Evolutionary conservation across 2,888 invertebrate species (phyloP).

Genomic region (Poecilobothrus nobilitatus): DNA sequence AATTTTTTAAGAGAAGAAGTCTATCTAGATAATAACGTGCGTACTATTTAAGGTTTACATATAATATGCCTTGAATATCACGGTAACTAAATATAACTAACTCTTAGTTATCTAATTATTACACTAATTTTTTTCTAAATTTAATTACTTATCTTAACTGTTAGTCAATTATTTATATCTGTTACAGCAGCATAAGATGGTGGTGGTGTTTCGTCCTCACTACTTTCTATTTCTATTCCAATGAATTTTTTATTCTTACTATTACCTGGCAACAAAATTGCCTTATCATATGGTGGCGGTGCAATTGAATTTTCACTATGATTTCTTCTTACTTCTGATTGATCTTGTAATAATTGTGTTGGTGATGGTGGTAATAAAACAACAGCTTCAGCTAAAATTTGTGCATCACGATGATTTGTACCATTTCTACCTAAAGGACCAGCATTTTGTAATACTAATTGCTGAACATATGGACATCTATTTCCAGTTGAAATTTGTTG

Average conservation of each 20-base stretch:
- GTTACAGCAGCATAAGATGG: background rate
- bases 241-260: background rate
- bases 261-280: background rate
- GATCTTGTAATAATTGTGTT: background rate
- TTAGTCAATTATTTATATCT: background rate
- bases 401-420: background rate
- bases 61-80: too few relatives aligned
- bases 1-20: too few relatives aligned
- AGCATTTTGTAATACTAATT: background rate
- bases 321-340: background rate
- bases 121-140: too few relatives aligned
- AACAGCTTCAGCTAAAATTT: background rate
- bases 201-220: background rate
- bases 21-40: too few relatives aligned
- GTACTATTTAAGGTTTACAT: too few relatives aligned
- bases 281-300: background rate
- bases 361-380: background rate
- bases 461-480: background rate
- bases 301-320: background rate
- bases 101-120: too few relatives aligned
- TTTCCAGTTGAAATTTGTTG: background rate
- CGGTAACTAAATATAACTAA: too few relatives aligned
- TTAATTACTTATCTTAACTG: background rate
- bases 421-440: background rate
- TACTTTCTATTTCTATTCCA: background rate